Conservation (phyloP, 2,113 vertebrate genomes). For the Rhagologus leucostigma region DNA sequence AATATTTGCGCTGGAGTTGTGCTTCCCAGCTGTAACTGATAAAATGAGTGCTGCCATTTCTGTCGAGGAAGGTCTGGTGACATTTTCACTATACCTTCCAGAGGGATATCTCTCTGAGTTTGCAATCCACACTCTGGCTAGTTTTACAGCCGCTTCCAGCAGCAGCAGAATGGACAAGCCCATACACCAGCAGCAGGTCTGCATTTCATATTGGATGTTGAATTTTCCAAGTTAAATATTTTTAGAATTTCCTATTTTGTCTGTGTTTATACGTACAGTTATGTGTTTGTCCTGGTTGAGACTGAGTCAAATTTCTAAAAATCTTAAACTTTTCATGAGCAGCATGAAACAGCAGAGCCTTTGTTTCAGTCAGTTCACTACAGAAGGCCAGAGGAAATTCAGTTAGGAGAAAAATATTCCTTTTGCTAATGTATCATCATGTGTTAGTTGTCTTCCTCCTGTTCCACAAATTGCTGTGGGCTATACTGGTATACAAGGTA, state of each 20-base stretch:
- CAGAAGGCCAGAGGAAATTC: slow-evolving; percentile 13
- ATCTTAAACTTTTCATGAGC: not conserved
- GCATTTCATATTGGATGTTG: not conserved
- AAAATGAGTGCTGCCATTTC: not conserved
- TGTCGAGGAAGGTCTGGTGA: not conserved
- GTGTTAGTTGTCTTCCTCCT: not conserved
- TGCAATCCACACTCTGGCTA: not conserved
- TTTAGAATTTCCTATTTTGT: not conserved
- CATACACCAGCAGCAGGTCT: not conserved
- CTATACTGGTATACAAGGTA: slow-evolving; percentile 9
- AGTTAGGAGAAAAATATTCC: slow-evolving; percentile 7
- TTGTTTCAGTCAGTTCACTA: not conserved
- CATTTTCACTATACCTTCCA: not conserved
- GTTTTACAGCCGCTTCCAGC: not conserved
- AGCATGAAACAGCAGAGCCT: not conserved
- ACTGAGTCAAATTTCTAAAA: not conserved
- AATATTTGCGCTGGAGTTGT: not conserved
- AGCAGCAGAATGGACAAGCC: not conserved
- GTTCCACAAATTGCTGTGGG: slow-evolving; percentile 19
- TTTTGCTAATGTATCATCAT: not conserved
- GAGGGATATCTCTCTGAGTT: not conserved
- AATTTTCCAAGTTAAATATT: not conserved
- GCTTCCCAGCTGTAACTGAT: not conserved
- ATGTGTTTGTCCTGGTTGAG: not conserved
- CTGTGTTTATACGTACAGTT: not conserved